These are phyloP conservation scores for Gastracanthus pulcherrimus DNA, from an alignment of 2,888 invertebrate genomes.

Conservation along the genomic window DNA sequence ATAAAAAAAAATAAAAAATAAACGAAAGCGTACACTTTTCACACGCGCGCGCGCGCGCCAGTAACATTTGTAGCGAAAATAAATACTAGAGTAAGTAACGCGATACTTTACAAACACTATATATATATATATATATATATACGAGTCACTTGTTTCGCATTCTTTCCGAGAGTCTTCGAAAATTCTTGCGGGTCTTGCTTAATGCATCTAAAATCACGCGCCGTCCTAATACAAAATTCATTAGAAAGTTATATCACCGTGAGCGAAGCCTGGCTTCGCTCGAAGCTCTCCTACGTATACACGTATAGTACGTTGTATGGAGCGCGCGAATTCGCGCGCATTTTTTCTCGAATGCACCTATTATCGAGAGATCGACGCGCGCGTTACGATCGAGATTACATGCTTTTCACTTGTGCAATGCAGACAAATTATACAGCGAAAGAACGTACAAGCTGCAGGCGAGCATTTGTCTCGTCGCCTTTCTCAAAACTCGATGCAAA, in stretches of 20 bases:
- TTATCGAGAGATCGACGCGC: constrained; percentile 39
- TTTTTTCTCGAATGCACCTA: constrained; percentile 40
- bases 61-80: constrained; percentile 48
- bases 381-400: constrained; percentile 59
- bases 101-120: constrained; percentile 16
- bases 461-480: too few species aligned
- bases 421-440: neutral
- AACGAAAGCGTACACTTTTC: constrained; percentile 25
- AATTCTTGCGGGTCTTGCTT: constrained; percentile 36
- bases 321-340: constrained; percentile 60
- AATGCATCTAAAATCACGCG: constrained; percentile 52
- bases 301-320: constrained; percentile 65
- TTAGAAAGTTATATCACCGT: constrained; percentile 74
- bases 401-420: constrained; percentile 34
- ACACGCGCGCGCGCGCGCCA: neutral
- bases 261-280: constrained; percentile 65
- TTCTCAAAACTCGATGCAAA: too few species aligned
- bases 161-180: constrained; percentile 10
- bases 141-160: constrained; percentile 33
- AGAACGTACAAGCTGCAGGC: neutral
- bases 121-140: neutral
- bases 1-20: constrained; percentile 1
- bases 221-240: constrained; percentile 57
- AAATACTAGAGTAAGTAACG: constrained; percentile 54
- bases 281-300: constrained; percentile 61